Evolutionary conservation across 2,888 invertebrate genomes (phyloP), one percentile per base, ranked within the genome.

Genomic region (Leptarthrus brevirostris): DNA sequence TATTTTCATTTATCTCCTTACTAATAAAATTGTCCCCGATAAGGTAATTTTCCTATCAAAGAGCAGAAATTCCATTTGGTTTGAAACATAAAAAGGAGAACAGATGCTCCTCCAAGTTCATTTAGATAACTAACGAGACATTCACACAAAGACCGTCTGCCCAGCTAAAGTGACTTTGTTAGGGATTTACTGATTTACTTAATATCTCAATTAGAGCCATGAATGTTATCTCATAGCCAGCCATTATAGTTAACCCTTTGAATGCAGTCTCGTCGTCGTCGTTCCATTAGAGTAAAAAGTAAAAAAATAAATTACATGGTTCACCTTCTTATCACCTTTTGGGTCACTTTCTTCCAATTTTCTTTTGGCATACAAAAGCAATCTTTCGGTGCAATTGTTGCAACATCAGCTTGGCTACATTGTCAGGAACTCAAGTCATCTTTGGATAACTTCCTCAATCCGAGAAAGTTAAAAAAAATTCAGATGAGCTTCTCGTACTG

Each of bases 291-390:
- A n/a, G 12, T 44, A 24, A 5, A 22, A 44, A 64, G 8, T 64
- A 10, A 18, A 44, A 64, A 64, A 64, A 64, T 64, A 64, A 47
- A 64, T 47, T 44, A 44, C 64, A 64, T 64, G 22, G 47, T 22
- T 47, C 64, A 64, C 64, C 47, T 64, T 14, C 64, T 64, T 64
- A 64, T 64, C 64, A 64, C 64, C 64, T 64, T 47, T 40, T 47
- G 22, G n/a, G 44, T 44, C 24, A 64, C 64, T 64, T 44, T 64
- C 64, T 64, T 64, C 47, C 8, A 64, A 14, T 22, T 47, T 44
- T 24, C 44, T 12, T 49, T 14, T 24, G 44, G 24, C 22, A 22
- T 64, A 16, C 16, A 34, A 40, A 40, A 20, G 49, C 20, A 64
- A 47, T 44, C 10, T 22, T 4, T n/a, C 2, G 14, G 26, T 14